Conservation (phyloP, 92 coral and sea anemone species). For the Paragorgia papillata region DNA sequence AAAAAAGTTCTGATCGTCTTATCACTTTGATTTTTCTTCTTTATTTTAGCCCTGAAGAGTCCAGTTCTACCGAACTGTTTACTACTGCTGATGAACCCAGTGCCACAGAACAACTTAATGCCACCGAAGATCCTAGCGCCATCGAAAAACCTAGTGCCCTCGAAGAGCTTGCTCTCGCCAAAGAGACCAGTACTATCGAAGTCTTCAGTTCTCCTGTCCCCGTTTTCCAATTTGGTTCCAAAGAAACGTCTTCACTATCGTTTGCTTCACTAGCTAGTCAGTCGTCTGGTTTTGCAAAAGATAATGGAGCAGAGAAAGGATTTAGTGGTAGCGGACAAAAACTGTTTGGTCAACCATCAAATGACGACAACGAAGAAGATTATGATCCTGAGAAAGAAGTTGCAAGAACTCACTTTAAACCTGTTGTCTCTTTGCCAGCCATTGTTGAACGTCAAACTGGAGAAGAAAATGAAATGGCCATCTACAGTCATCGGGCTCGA, state of each 20-base stretch:
- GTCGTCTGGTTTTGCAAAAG: constrained; percentile 47
- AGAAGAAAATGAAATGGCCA: constrained; percentile 76
- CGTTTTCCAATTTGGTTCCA: constrained; percentile 37
- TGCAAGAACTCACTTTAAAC: constrained; percentile 86
- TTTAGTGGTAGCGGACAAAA: constrained; percentile 79
- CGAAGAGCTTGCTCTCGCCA: too few relatives aligned
- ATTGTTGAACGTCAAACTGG: constrained; percentile 76
- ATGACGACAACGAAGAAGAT: constrained; percentile 58
- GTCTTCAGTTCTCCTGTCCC: constrained; percentile 8
- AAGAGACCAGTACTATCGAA: too few relatives aligned
- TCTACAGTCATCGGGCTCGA: constrained; percentile 85
- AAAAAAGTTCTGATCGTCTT: too few relatives aligned
- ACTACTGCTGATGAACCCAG: too few relatives aligned
- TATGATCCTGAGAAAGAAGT: constrained; percentile 74
- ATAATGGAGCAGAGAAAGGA: constrained; percentile 22
- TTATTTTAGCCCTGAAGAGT: too few relatives aligned
- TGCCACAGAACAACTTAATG: too few relatives aligned
- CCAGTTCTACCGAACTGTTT: too few relatives aligned
- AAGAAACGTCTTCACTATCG: constrained; percentile 66
- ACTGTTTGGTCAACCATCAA: constrained; percentile 63
- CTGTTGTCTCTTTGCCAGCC: constrained; percentile 86
- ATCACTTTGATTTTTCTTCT: too few relatives aligned
- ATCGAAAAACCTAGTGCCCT: too few relatives aligned
- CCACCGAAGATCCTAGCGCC: too few relatives aligned
- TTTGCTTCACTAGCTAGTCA: constrained; percentile 49